Percentiles rank a stretch among this genome's conserved stretches.
These are phyloP conservation scores for Teleiodes luculella DNA, from an alignment of 2,888 invertebrate genomes.

Conservation along the genomic window DNA sequence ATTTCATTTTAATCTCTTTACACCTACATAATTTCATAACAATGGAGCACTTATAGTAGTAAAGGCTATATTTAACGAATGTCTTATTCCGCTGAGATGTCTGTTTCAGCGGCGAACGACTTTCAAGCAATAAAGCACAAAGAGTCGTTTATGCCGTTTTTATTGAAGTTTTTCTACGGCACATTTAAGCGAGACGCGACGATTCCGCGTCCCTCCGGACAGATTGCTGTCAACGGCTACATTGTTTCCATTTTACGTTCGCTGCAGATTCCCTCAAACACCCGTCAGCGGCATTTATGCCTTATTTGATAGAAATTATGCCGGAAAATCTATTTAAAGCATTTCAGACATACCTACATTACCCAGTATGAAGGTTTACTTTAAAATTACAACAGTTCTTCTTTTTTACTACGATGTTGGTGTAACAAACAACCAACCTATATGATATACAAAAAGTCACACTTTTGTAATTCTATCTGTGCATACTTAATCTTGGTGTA, in stretches of 20 bases:
- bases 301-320: neutral
- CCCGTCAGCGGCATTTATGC: neutral
- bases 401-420: too few relatives aligned
- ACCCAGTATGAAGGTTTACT: too few relatives aligned
- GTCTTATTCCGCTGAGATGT: slow-evolving; percentile 42
- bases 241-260: slow-evolving; percentile 18
- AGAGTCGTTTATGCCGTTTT: slow-evolving; percentile 52
- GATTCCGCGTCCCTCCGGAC: slow-evolving; percentile 28
- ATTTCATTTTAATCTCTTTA: too few relatives aligned
- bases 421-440: too few relatives aligned
- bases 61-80: slow-evolving; percentile 50
- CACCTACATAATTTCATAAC: slow-evolving; percentile 33
- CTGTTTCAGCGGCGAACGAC: slow-evolving; percentile 50
- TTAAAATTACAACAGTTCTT: too few relatives aligned
- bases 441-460: too few relatives aligned
- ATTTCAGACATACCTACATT: too few relatives aligned
- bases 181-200: slow-evolving; percentile 53
- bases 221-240: slow-evolving; percentile 32
- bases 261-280: slow-evolving; percentile 2
- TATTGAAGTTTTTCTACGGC: slow-evolving; percentile 60
- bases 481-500: too few relatives aligned
- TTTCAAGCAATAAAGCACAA: slow-evolving; percentile 64
- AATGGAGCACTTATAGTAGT: slow-evolving; percentile 26
- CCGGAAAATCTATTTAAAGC: too few relatives aligned
- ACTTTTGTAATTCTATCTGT: too few relatives aligned